Conservation (phyloP, 2,888 invertebrate genomes). For the Erebia palarica region DNA sequence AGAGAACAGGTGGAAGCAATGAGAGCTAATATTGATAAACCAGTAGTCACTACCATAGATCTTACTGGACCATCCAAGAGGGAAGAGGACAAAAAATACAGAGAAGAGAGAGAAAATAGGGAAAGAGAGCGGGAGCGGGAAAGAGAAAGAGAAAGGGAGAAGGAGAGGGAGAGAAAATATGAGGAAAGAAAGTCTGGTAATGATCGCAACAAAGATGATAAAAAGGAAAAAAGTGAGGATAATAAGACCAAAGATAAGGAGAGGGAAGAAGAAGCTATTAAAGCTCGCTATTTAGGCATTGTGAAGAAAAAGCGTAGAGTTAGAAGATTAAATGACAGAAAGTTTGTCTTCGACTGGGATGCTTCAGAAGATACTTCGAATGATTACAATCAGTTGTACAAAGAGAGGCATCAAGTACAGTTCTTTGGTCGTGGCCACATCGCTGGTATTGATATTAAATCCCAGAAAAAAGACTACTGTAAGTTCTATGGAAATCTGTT, state of each 20-base stretch:
- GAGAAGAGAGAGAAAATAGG: constrained; percentile 67
- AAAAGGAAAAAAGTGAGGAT: constrained; percentile 79
- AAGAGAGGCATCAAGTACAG: constrained; percentile 97
- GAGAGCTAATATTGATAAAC: constrained; percentile 84
- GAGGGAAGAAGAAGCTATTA: constrained; percentile 96
- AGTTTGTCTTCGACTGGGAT: constrained; percentile 99
- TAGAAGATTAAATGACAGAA: constrained; percentile 96
- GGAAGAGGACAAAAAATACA: constrained; percentile 69
- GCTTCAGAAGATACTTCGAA: constrained; percentile 98
- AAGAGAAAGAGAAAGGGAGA: constrained; percentile 83
- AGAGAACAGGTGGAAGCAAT: constrained; percentile 94
- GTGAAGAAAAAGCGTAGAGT: constrained; percentile 96
- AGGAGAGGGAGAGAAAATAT: constrained; percentile 72
- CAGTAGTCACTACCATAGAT: constrained; percentile 71
- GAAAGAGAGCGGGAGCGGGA: constrained; percentile 85
- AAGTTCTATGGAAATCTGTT: constrained; percentile 98
- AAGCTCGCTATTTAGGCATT: constrained; percentile 96
- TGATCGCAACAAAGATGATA: constrained; percentile 72
- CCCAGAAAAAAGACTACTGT: constrained; percentile 96
- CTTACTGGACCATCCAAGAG: constrained; percentile 77
- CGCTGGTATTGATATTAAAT: constrained; percentile 99
- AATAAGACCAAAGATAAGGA: constrained; percentile 91
- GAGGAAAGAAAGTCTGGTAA: constrained; percentile 78
- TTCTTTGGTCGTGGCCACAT: constrained; percentile 99
- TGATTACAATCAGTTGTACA: constrained; percentile 98